Conservation (phyloP, 2,797 vertebrate species). For the Hydrocynus forskahlii region DNA sequence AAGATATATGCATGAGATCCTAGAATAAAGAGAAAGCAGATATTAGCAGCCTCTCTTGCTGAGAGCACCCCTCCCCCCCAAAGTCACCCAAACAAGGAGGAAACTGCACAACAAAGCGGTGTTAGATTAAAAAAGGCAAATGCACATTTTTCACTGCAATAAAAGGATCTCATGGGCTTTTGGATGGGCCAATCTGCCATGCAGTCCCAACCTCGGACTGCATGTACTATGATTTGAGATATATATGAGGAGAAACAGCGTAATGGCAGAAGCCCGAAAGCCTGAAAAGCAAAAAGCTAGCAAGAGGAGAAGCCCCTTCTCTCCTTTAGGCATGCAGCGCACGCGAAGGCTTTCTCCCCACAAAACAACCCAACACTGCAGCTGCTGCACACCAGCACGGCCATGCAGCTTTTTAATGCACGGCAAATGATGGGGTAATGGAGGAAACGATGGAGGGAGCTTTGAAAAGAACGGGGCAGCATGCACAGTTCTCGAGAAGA, state of each 20-base stretch:
- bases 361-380: neutral
- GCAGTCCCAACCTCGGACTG: neutral
- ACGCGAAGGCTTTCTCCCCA: neutral
- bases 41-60: constrained; percentile 11
- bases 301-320: neutral
- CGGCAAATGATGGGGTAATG: neutral
- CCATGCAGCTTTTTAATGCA: neutral
- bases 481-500: neutral
- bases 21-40: constrained; percentile 30
- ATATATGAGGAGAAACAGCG: neutral
- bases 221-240: neutral
- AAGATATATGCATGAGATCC: neutral
- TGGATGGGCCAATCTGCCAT: neutral
- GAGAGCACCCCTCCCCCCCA: constrained; percentile 48
- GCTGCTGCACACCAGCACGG: neutral
- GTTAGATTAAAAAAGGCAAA: neutral
- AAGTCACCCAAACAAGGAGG: constrained; percentile 49
- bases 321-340: neutral
- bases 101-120: constrained; percentile 52
- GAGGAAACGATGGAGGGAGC: neutral
- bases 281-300: neutral
- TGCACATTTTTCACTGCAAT: neutral
- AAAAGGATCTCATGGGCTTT: neutral
- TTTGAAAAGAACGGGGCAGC: neutral
- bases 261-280: neutral